Base-by-base conservation (phyloP, 1,140 invertebrate species). In the Calliopsis andreniformis region DNA sequence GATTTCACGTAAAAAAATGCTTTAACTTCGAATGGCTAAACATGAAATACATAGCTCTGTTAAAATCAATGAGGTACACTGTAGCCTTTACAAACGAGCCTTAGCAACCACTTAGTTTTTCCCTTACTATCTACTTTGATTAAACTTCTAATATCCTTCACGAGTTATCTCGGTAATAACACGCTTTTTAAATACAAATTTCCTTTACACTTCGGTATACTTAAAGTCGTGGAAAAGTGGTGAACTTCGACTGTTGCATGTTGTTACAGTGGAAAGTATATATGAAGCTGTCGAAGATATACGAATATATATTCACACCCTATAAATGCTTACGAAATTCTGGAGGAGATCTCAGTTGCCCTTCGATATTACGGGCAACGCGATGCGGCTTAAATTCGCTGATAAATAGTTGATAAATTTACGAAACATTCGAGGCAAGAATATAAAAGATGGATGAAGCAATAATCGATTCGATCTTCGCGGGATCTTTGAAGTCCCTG, bases 391-490 rank as follows among this genome's bases (percentile, higher is more conserved):
- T 14, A 6, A 6, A 49, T 2, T 23, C 1, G 6, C 1, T 3
- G 3, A 16, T 0, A 10, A 20, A 47, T 0, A 16, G 2, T 7
- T 30, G 6, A 5, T 12, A 7, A n/a, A n/a, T n/a, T n/a, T n/a
- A n/a, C n/a, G 10, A 1, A 6, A n/a, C 35, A 4, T 20, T 18
- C 1, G n/a, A 42, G 2, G 14, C 30, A 4, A 8, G n/a, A 10
- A 39, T 39, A 39, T 16, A 25, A 72, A 66, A 62, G 35, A 98
- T 98, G 97, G 97, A 98, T 89, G 97, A 98, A 90, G 93, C 95
- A 68, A 97, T 96, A 0, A 95, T 98, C 28, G 97, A 98, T 89
- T 94, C 96, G 56, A 98, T 99, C 80, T 98, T 99, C 90, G 93
- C 95, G 8, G 98, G 98, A 18, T 96, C 95, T 2, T 92, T 99